Base-by-base conservation (phyloP, 2,797 vertebrate genomes). In the Cichlasoma orientale region DNA sequence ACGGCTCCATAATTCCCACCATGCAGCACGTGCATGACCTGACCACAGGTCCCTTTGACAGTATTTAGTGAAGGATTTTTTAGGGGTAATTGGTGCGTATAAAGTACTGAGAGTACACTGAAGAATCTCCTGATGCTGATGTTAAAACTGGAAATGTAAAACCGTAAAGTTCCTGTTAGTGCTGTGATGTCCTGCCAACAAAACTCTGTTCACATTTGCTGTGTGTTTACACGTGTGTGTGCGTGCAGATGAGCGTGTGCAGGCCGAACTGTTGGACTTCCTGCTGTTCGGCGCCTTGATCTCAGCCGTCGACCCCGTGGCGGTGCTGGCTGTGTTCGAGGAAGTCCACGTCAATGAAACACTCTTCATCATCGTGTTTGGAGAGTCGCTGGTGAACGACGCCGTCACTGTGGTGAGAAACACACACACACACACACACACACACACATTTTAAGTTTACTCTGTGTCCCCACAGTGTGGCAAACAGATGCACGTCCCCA, bases 301-400 rank as follows among this genome's bases (percentile, higher is more conserved):
- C 92, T 99, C 97, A 0, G 98, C 98, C 0, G 98, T 99, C 72
- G 98, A 99, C 86, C 98, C 98, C 0, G 97, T 99, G 82, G 98
- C 98, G 0, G 97, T 99, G 77, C 73, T 99, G 73, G 97, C 98
- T 0, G 97, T 98, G 75, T 99, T 98, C 0, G 98, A 99, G 88
- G 97, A 99, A 84, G 97, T 99, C 53, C 97, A 99, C 0, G 95
- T 98, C 82, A 98, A 99, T 0, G 97, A 99, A 88, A 98, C 94
- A 4, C 96, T 99, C 71, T 98, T 98, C 93, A 99, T 99, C 93
- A 98, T 98, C 1, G 97, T 99, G 71, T 98, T 99, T 0, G 98
- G 98, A 74, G 98, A 99, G 91, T 99, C 98, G 1, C 95, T 98
- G 88, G 91, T 99, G 68, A 99, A 99, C 1, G 97, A 99, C 13